Evolutionary conservation across 2,113 vertebrate species (phyloP), one percentile per base, ranked within the genome.

Genomic region (Callopanchax toddi): DNA sequence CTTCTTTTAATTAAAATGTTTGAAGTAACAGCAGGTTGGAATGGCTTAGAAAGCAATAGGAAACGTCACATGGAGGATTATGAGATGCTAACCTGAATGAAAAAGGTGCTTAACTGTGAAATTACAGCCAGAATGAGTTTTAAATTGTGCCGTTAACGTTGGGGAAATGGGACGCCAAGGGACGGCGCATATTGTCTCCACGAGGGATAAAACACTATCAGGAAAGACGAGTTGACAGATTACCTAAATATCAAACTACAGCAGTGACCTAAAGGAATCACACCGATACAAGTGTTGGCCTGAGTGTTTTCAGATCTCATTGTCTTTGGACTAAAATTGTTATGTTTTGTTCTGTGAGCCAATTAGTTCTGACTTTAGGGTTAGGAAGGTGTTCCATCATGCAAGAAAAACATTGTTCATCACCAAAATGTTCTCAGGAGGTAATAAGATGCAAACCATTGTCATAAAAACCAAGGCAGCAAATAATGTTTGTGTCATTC

Each of bases 141-240:
- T 91, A 91, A 91, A 91, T 91, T 83, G 75, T 62, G 67, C 75
- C 71, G 89, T 90, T 91, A 92, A 91, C 88, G 90, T 88, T 83
- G 81, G 84, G 75, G 87, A 90, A 91, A 90, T 76, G 85, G 87
- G 82, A 69, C 61, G 81, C 83, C 59, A 63, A 62, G 76, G 88
- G 89, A 87, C 78, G 64, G 67, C 43, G 88, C 67, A 84, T 89
- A 90, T 88, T 84, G 85, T 74, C 74, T 81, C 78, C 53, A 36
- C 63, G 82, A 83, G 60, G 73, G 63, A 84, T 74, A 81, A 83
- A 62, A 78, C 64, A 43, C 52, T 70, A 76, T 72, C 46, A 64
- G 46, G 46, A 40, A 46, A 82, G 61, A 44, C 61, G 70, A 78
- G 67, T 58, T 77, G 64, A 84, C 68, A 76, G 72, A 82, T 82